Evolutionary conservation across 2,797 vertebrate genomes (phyloP).

Genomic region (Melanotaenia trifasciata): DNA sequence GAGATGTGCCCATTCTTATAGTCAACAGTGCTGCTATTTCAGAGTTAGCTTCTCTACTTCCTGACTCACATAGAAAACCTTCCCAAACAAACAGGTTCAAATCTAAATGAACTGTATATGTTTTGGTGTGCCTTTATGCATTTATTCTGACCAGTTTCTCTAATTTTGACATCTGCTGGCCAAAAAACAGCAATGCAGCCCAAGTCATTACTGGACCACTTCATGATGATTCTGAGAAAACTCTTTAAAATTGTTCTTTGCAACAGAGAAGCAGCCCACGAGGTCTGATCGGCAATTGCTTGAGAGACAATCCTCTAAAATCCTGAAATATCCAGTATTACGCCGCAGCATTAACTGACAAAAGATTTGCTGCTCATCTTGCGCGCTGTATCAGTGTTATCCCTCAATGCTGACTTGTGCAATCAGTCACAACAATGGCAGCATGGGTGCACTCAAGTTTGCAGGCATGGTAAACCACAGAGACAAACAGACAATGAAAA

Average conservation of each 20-base stretch:
- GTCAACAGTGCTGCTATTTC: too few relatives aligned
- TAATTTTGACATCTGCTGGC: too few relatives aligned
- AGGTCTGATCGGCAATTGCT: slow-evolving; percentile 67
- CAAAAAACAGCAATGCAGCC: background rate
- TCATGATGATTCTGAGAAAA: slow-evolving; percentile 18
- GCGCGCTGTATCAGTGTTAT: slow-evolving; percentile 58
- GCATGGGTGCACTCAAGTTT: slow-evolving; percentile 16
- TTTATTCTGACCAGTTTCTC: slow-evolving; percentile 2
- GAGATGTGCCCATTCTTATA: too few relatives aligned
- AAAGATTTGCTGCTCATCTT: slow-evolving; percentile 73
- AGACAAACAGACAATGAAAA: slow-evolving; percentile 18
- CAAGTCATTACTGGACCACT: slow-evolving; percentile 15
- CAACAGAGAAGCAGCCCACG: slow-evolving; percentile 34
- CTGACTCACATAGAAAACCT: background rate
- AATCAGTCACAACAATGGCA: slow-evolving; percentile 52
- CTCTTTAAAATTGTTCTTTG: slow-evolving; percentile 32
- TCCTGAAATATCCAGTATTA: slow-evolving; percentile 51
- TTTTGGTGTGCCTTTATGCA: background rate
- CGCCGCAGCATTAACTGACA: slow-evolving; percentile 69
- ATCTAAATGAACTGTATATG: background rate
- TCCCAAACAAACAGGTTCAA: background rate
- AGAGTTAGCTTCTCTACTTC: too few relatives aligned
- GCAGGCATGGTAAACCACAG: slow-evolving; percentile 19
- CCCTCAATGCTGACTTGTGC: slow-evolving; percentile 48
- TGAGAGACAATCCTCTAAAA: slow-evolving; percentile 74